Percentiles rank a stretch among this genome's conserved stretches.
Evolutionary conservation across 2,113 vertebrate species (phyloP).

Genomic region (Rhabdomys dilectus): DNA sequence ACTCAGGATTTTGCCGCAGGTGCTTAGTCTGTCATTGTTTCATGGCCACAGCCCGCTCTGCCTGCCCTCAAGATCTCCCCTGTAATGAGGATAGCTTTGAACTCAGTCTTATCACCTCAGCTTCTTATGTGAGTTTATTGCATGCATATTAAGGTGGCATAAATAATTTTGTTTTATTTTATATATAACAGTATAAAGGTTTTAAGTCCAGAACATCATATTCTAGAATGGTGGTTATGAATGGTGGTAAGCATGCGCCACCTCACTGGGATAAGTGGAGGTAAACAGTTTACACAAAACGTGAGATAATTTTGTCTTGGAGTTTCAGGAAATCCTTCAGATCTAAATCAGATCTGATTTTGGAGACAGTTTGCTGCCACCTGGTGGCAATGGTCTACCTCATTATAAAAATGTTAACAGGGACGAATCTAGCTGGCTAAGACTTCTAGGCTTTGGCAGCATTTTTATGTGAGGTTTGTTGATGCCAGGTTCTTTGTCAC

Average conservation of each 20-base stretch:
- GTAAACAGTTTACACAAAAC: slow-evolving; percentile 30
- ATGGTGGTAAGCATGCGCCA: not conserved
- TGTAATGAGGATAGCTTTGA: not conserved
- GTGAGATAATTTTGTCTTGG: not conserved
- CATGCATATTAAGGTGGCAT: not conserved
- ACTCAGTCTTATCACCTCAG: not conserved
- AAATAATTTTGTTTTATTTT: slow-evolving; percentile 34
- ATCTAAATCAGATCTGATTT: not conserved
- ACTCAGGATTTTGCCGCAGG: not conserved
- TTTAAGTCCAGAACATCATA: not conserved
- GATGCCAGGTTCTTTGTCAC: slow-evolving; percentile 48
- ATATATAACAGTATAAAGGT: not conserved
- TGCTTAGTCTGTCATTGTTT: not conserved
- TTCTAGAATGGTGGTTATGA: slow-evolving; percentile 36
- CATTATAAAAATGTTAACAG: not conserved
- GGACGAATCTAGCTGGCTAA: not conserved
- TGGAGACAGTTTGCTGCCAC: slow-evolving; percentile 59
- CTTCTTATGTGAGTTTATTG: not conserved
- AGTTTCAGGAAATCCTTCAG: not conserved
- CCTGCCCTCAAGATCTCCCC: not conserved
- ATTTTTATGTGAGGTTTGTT: slow-evolving; percentile 56
- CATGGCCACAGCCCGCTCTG: not conserved
- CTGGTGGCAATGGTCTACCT: slow-evolving; percentile 66
- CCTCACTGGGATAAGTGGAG: not conserved
- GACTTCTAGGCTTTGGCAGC: slow-evolving; percentile 40